A percentile compares a stretch with the other conserved stretches of the same genome.
These are phyloP conservation scores for Dendroctonus ponderosae DNA, from an alignment of 1,140 invertebrate species.

Conservation along the genomic window DNA sequence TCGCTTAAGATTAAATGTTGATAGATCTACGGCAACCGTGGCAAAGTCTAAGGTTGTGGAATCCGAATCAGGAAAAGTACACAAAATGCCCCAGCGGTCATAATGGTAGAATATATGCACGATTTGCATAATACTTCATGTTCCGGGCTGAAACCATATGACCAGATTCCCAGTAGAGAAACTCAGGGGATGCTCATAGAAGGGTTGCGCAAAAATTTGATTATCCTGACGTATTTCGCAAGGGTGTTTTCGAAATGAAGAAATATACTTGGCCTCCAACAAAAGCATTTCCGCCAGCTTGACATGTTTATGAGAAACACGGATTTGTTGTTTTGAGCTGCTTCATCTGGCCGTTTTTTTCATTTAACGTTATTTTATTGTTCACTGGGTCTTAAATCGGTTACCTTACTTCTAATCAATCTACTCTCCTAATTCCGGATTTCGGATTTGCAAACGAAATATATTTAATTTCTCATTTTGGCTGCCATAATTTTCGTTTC, in stretches of 20 bases:
- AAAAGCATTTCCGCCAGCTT: background rate
- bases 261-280: background rate
- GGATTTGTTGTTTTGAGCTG: too few species aligned
- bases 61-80: conserved; percentile 12
- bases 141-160: conserved; percentile 23
- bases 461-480: too few species aligned
- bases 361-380: too few species aligned
- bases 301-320: too few species aligned
- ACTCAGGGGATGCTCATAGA: conserved; percentile 2
- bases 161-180: conserved; percentile 27
- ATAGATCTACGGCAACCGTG: conserved; percentile 6
- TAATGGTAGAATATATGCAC: conserved; percentile 29
- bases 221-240: conserved; percentile 2
- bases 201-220: conserved; percentile 24
- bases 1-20: background rate
- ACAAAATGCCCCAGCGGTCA: conserved; percentile 27
- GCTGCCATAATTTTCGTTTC: too few species aligned
- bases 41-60: conserved; percentile 8
- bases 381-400: too few species aligned
- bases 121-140: conserved; percentile 30
- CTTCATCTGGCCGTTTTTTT: too few species aligned
- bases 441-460: too few species aligned
- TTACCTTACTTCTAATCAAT: too few species aligned
- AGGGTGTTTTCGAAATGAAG: too few species aligned
- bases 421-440: too few species aligned